Percentiles rank a stretch among this genome's conserved stretches.
These are phyloP conservation scores for Sipha flava DNA, from an alignment of 1,140 invertebrate genomes.

Conservation along the genomic window DNA sequence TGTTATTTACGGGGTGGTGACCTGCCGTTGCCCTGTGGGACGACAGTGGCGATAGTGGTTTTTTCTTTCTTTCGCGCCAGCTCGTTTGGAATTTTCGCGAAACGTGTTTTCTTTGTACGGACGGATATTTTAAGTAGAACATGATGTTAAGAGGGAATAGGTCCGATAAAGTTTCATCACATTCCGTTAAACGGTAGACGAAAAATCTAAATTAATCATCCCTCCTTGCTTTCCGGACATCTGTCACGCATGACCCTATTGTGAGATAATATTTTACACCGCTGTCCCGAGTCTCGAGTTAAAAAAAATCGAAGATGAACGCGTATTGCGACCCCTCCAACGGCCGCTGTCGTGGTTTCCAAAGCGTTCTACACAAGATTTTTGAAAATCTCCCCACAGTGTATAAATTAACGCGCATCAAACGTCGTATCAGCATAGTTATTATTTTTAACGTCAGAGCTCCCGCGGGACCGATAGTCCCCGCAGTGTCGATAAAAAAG, in stretches of 20 bases:
- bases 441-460: slow-evolving; percentile 1
- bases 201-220: not conserved
- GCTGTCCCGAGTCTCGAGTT: not conserved
- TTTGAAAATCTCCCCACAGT: not conserved
- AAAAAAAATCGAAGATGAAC: not conserved
- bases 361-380: not conserved
- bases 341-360: no score
- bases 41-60: not conserved
- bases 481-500: not conserved
- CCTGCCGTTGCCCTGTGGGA: not conserved
- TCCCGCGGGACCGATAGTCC: slow-evolving; percentile 6
- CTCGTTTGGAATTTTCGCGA: not conserved
- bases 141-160: not conserved
- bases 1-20: not conserved
- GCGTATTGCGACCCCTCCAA: not conserved
- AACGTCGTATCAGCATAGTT: not conserved
- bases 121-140: not conserved
- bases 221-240: not conserved
- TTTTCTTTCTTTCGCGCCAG: not conserved
- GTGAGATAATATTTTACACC: not conserved
- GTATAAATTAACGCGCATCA: slow-evolving; percentile 19
- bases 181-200: not conserved
- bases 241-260: not conserved
- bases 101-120: slow-evolving; percentile 1
- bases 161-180: not conserved